A percentile compares a stretch with the other conserved stretches of the same genome.
These are phyloP conservation scores for Fragum whitleyi DNA, from an alignment of 2,888 invertebrate genomes.

Conservation along the genomic window DNA sequence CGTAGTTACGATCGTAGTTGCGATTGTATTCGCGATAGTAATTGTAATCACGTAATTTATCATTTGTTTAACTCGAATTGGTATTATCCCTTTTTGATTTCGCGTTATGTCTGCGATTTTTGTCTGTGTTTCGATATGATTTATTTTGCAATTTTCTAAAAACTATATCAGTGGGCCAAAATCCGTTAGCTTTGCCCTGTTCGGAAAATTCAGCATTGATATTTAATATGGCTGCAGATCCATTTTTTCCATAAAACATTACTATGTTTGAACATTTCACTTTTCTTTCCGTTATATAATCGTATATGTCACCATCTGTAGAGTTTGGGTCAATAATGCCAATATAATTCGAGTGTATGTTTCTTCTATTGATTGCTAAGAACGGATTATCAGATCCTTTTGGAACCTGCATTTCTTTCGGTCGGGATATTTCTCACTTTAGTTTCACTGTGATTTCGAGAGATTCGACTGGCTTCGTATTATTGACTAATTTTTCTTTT, in stretches of 20 bases:
- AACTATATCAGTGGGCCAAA: not conserved
- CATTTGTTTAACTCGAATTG: not conserved
- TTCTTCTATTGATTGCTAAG: not conserved
- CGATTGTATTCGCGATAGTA: not conserved
- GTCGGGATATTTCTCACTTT: not conserved
- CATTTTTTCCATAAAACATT: constrained; percentile 1
- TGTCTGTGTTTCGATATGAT: not conserved
- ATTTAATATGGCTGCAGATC: constrained; percentile 2
- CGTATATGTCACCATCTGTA: not conserved
- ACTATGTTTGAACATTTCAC: not conserved
- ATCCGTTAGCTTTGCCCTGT: not conserved
- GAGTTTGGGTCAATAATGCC: not conserved
- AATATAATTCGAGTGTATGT: constrained; percentile 11
- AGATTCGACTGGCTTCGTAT: not conserved
- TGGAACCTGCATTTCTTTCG: not conserved
- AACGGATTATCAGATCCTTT: not conserved
- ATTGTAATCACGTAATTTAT: not conserved
- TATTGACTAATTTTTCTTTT: not conserved
- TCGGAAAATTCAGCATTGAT: not conserved
- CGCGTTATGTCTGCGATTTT: not conserved
- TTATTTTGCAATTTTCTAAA: not conserved
- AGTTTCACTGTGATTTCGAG: not conserved
- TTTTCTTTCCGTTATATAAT: not conserved
- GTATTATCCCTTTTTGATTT: not conserved
- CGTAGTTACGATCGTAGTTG: not conserved